A percentile compares a stretch with the other conserved stretches of the same genome.
These are phyloP conservation scores for Microtus ochrogaster DNA, from an alignment of 2,113 vertebrate species.

Conservation along the genomic window DNA sequence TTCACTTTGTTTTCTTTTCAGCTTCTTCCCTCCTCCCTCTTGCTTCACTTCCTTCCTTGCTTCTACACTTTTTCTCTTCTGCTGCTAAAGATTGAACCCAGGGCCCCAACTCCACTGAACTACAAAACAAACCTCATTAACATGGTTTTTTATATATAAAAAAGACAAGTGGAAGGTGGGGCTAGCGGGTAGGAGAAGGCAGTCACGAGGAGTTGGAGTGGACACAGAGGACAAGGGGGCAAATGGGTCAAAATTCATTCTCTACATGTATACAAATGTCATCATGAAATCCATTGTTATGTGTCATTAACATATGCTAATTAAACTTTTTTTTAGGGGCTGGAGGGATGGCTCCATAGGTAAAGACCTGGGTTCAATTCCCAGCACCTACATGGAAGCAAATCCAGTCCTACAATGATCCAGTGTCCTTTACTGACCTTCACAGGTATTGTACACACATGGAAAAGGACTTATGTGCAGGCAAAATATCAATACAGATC, in stretches of 20 bases:
- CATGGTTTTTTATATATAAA: constrained; percentile 51
- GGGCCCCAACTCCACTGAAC: not conserved
- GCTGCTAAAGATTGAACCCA: not conserved
- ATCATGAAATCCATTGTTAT: not conserved
- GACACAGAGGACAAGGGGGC: not conserved
- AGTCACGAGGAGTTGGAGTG: not conserved
- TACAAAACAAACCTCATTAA: not conserved
- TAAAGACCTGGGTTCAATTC: not conserved
- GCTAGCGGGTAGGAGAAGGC: no score
- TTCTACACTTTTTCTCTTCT: not conserved
- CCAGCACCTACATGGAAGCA: not conserved
- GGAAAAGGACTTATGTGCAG: not conserved
- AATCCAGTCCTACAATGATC: not conserved
- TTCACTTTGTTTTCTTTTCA: not conserved
- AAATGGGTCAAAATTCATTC: no score
- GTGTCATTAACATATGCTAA: not conserved
- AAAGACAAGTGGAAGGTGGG: not conserved
- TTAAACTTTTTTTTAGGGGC: not conserved
- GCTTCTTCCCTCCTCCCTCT: not conserved
- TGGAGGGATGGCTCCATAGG: not conserved
- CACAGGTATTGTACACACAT: not conserved
- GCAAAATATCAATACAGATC: not conserved
- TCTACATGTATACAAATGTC: not conserved
- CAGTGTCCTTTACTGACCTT: not conserved
- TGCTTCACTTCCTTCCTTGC: not conserved